Evolutionary conservation across 2,888 invertebrate genomes (phyloP).

Genomic region (Electrophaes corylata): DNA sequence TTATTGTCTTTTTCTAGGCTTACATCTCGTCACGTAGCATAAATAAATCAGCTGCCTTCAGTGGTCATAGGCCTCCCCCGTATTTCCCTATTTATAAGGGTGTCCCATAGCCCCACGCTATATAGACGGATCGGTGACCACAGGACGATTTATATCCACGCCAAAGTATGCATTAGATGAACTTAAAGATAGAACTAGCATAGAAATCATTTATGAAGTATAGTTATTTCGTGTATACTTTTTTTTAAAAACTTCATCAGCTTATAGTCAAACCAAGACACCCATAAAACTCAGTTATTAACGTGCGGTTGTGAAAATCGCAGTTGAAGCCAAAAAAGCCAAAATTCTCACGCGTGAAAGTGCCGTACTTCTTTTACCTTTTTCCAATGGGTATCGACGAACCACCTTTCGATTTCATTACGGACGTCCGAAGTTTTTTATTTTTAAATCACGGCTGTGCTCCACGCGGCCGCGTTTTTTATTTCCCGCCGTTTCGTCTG

Average conservation of each 20-base stretch:
- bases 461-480: conserved; percentile 72
- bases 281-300: conserved; percentile 48
- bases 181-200: too few relatives aligned
- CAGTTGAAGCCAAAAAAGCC: conserved; percentile 68
- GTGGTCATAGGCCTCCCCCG: too few relatives aligned
- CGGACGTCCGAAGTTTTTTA: conserved; percentile 80
- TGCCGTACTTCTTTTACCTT: conserved; percentile 78
- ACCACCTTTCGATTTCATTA: conserved; percentile 85
- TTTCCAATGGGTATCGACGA: conserved; percentile 82
- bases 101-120: too few relatives aligned
- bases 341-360: conserved; percentile 83
- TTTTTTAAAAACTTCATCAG: not conserved
- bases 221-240: too few relatives aligned
- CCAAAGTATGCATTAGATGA: too few relatives aligned
- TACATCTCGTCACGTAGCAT: too few relatives aligned
- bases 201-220: too few relatives aligned
- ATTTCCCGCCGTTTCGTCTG: conserved; percentile 69
- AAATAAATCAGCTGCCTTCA: too few relatives aligned
- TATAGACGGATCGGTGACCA: too few relatives aligned
- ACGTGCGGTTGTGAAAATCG: conserved; percentile 48
- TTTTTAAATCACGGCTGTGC: conserved; percentile 81
- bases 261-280: conserved; percentile 46
- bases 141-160: too few relatives aligned
- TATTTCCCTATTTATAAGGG: too few relatives aligned
- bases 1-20: too few relatives aligned